These are phyloP conservation scores for Peromyscus leucopus DNA, from an alignment of 2,113 vertebrate genomes.

Conservation along the genomic window DNA sequence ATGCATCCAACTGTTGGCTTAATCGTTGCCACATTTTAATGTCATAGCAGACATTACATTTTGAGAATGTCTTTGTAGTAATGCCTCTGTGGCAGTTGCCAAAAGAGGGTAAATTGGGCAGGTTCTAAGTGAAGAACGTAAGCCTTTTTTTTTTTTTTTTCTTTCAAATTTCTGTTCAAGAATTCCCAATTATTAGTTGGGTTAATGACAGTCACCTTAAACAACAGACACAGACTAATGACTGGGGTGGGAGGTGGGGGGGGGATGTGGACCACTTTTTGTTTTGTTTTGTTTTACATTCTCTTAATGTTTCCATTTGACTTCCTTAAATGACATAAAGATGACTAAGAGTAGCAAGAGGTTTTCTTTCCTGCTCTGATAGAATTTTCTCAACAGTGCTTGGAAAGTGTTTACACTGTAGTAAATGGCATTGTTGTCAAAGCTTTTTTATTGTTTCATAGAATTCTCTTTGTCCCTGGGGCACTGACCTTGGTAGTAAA, in stretches of 20 bases:
- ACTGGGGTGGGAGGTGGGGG: neutral
- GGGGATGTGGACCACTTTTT: neutral
- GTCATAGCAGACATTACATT: neutral
- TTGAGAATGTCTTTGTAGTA: neutral
- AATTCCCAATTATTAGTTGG: neutral
- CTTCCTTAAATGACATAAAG: neutral
- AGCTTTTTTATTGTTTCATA: neutral
- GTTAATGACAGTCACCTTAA: neutral
- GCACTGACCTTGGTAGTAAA: neutral
- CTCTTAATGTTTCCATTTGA: neutral
- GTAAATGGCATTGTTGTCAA: neutral
- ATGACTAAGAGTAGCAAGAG: neutral
- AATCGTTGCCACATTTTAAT: neutral
- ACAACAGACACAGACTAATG: neutral
- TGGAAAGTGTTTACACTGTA: neutral
- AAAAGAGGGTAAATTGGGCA: constrained; percentile 12
- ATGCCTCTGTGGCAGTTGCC: neutral
- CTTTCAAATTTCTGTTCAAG: neutral
- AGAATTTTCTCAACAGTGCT: neutral
- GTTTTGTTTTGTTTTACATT: neutral
- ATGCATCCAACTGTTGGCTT: neutral
- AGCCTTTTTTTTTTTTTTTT: neutral
- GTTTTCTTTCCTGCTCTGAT: neutral
- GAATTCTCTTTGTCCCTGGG: neutral
- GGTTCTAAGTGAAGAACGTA: neutral